Base-by-base conservation (phyloP, 2,113 vertebrate genomes). In the Pogonocichla stellata region DNA sequence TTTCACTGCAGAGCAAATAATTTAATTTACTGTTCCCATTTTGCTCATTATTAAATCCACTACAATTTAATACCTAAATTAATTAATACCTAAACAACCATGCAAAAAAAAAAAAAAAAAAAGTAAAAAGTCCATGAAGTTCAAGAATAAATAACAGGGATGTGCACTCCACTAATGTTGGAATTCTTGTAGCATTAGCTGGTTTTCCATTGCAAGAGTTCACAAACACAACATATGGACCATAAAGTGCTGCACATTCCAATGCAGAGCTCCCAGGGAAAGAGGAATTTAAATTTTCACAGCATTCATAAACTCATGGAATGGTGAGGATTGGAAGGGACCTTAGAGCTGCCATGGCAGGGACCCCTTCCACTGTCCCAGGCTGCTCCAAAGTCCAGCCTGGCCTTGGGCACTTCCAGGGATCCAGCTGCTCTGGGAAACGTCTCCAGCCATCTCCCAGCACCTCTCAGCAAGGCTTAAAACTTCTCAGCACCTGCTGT, bases 201-300 rank as follows among this genome's bases (percentile, higher is more conserved):
- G 4, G 1, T 89, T n/a, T 36, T 15, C 8, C 54, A n/a, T 9
- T 1, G 10, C 10, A 45, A 10, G 17, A 8, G 5, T 5, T 51
- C n/a, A 18, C 57, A 71, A 86, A 43, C 29, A 42, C 19, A 48
- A 12, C 24, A 1, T 0, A 3, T 0, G 5, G 54, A 25, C 19
- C 25, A 24, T 0, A 1, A 2, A 43, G 25, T 8, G 53, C 45
- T 56, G 40, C 25, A 8, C 1, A 1, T 14, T 14, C 23, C 12
- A 6, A 0, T 0, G 3, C 2, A 19, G 14, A 70, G 33, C 38
- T 48, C 24, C 34, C 9, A 16, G 19, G 3, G 20, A 73, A 70
- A 56, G 22, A 57, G 36, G 11, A n/a, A 5, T 3, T 19, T 7
- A 7, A 45, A 54, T 2, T 29, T 25, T 22, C 54, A 14, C 48